Evolutionary conservation across 2,888 invertebrate genomes (phyloP), one percentile per base, ranked within the genome.

Genomic region (Mallateleia sp.): DNA sequence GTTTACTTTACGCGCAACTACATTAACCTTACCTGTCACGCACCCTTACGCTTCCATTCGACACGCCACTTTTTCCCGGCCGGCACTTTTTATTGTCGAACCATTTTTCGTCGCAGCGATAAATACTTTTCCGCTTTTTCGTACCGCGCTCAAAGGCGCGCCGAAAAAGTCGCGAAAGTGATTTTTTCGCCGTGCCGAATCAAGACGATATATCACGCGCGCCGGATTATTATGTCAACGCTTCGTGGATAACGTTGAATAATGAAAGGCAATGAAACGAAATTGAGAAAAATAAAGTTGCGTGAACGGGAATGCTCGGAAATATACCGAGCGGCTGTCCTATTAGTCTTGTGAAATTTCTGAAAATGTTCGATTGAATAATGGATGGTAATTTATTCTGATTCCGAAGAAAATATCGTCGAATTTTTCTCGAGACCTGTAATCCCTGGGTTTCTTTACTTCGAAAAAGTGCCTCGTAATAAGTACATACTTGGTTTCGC

Each of bases 1-100:
- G 92, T 91, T 93, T 92, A 92, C 93, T 92, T 92, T 91, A 92
- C 92, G 90, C 91, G 91, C 88, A 72, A 86, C 82, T 69, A 69
- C 79, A 85, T 88, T 82, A 80, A 83, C 82, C 60, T 82, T 91
- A 87, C 89, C 85, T 87, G 87, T 89, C 88, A 89, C 79, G 88
- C 88, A 86, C 90, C 91, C 90, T 89, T 91, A 69, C 64, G 67
- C 54, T 86, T 62, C 45, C 85, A 79, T 80, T 84, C 84, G 82
- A 86, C 82, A 74, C 78, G 78, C 77, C 64, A 64, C 74, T 78
- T 79, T 82, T 79, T 56, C 52, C 42, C 72, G 9, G 4, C 42
- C 15, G 54, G 28, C 67, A 45, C 38, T 34, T 67, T 72, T 78
- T 67, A 67, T 78, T 58, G 14, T 45, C 54, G 28, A n/a, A 2